Evolutionary conservation across 1,140 invertebrate species (phyloP), one percentile per base, ranked within the genome.

Genomic region (Drosophila setifemur): DNA sequence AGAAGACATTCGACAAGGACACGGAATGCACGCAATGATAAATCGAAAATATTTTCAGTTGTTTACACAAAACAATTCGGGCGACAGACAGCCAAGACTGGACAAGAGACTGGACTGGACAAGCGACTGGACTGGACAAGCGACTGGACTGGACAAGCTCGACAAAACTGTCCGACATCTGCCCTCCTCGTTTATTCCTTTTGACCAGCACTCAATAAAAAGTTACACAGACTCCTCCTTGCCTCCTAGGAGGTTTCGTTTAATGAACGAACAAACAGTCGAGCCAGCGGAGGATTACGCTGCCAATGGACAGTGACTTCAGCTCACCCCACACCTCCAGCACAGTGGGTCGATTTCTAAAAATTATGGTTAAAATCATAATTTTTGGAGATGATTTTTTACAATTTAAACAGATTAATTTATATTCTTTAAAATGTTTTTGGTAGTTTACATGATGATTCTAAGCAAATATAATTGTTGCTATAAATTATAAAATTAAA

Each of bases 1-100:
- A 35, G 40, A 44, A 52, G 69, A 43, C 66, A 50, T 33, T 71
- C 35, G 53, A 50, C 67, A 71, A 71, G 53, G 67, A 63, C 54
- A 42, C 33, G 61, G 61, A 70, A 73, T 70, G 37, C 78, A 58
- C 79, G 74, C 64, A 85, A 85, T 85, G 78, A 83, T 85, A 83
- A 83, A 83, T 83, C 79, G 79, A 83, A 85, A 85, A 83, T 83
- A 85, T 83, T 85, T 69, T 70, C 49, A 70, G 49, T 85, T 83
- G 79, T 85, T 83, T 83, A 85, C 78, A 71, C 74, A 83, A 79
- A 79, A 72, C 52, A 52, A 48, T 68, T 64, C 53, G 61, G 47
- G 31, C 31, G 47, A 28, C 63, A 57, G 70, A 49, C 70, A 58
- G 29, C 33, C 40, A 21, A n/a, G 55, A 55, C 43, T 26, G 53